Percentiles rank a stretch among this genome's conserved stretches.
These are phyloP conservation scores for Rynchops niger DNA, from an alignment of 2,113 vertebrate species.

Conservation along the genomic window DNA sequence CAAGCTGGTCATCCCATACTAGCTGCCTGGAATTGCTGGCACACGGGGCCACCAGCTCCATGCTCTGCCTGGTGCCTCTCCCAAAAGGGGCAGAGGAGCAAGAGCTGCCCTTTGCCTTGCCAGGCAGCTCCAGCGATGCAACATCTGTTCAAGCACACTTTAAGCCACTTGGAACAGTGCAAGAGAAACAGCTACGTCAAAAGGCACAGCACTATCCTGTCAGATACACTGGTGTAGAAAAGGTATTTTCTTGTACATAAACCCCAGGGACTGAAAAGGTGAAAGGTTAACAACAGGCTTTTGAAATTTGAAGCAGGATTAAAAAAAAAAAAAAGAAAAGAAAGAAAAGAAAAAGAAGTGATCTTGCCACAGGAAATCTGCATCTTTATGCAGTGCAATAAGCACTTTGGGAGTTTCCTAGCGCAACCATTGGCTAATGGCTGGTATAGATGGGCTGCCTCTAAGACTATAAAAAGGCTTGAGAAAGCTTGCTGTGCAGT, in stretches of 20 bases:
- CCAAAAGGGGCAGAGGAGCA: background rate
- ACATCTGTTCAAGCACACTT: background rate
- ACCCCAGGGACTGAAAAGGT: background rate
- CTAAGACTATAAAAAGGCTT: background rate
- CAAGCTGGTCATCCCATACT: background rate
- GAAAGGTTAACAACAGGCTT: background rate
- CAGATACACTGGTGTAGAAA: background rate
- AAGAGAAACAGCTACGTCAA: background rate
- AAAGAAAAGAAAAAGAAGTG: background rate
- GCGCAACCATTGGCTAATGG: background rate
- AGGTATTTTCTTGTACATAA: background rate
- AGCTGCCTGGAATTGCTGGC: background rate
- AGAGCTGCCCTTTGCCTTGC: background rate
- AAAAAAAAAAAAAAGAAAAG: background rate
- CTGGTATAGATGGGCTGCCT: background rate
- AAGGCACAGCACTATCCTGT: background rate
- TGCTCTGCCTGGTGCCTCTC: fast-evolving
- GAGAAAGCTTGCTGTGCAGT: background rate
- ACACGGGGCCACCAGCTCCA: background rate
- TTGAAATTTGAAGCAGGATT: background rate
- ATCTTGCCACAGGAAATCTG: background rate
- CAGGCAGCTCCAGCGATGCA: background rate
- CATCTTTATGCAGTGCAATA: background rate
- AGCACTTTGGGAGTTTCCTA: background rate
- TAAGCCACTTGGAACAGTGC: background rate